Percentiles rank a stretch among this genome's conserved stretches.
These are phyloP conservation scores for Drosophila mayri DNA, from an alignment of 1,140 invertebrate species.

Conservation along the genomic window DNA sequence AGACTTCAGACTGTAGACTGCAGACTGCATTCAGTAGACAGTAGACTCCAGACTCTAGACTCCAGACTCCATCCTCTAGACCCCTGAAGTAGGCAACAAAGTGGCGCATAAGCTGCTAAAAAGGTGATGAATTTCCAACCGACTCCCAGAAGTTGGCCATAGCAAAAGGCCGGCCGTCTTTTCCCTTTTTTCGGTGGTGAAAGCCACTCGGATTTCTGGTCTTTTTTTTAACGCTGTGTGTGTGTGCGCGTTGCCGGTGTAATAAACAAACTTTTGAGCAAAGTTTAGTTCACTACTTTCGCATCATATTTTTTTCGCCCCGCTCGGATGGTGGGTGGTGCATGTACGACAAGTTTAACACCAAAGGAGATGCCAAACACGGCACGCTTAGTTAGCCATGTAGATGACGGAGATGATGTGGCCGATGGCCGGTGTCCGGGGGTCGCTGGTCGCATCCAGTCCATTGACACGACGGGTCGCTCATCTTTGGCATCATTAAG, in stretches of 20 bases:
- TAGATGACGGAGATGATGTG: constrained; percentile 61
- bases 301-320: constrained; percentile 28
- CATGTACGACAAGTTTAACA: constrained; percentile 77
- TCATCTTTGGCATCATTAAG: constrained; percentile 81
- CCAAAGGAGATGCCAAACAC: constrained; percentile 68
- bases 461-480: constrained; percentile 68
- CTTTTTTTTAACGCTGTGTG: constrained; percentile 35
- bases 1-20: constrained; percentile 16
- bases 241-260: constrained; percentile 67
- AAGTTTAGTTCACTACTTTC: constrained; percentile 76
- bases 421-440: constrained; percentile 10
- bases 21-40: constrained; percentile 6
- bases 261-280: constrained; percentile 83
- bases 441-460: constrained; percentile 44
- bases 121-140: constrained; percentile 81
- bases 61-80: neutral
- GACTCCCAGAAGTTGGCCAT: constrained; percentile 57
- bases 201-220: constrained; percentile 54
- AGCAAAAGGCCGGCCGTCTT: constrained; percentile 23
- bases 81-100: constrained; percentile 58
- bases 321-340: constrained; percentile 31
- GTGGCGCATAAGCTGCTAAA: constrained; percentile 76
- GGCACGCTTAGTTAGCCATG: constrained; percentile 84
- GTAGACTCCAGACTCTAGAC: constrained; percentile 14
- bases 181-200: constrained; percentile 2